Percentiles rank a stretch among this genome's conserved stretches.
phyloP scores from a whole-genome alignment of 2,797 vertebrate species.

The Falco berigora region DNA sequence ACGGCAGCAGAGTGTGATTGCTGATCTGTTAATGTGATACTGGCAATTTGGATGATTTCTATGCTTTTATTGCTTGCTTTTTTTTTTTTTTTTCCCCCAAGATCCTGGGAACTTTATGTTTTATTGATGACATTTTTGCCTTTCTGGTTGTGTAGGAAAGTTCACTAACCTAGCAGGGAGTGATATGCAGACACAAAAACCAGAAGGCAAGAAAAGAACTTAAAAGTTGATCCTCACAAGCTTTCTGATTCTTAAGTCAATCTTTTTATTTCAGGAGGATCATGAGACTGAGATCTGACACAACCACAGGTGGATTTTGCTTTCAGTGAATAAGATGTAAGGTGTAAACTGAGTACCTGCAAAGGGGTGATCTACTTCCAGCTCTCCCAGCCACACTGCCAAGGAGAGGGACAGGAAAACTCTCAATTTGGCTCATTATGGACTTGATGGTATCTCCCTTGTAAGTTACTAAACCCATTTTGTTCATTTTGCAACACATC shows the following conservation, averaged over 20 bases:
- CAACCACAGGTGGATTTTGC: not conserved
- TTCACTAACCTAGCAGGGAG: not conserved
- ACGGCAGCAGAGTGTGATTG: not conserved
- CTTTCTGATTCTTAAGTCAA: not conserved
- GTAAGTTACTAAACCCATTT: slow-evolving; percentile 29
- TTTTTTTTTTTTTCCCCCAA: not conserved
- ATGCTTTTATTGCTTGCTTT: not conserved
- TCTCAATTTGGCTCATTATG: slow-evolving; percentile 22
- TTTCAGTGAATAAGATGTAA: not conserved
- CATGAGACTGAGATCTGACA: not conserved
- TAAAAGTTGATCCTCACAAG: not conserved
- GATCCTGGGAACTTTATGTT: not conserved
- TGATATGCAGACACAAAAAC: not conserved
- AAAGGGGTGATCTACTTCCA: not conserved
- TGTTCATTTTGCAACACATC: slow-evolving; percentile 48
- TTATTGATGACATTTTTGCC: not conserved
- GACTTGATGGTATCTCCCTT: slow-evolving; percentile 33
- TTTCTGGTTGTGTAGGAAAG: not conserved
- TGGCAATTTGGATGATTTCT: not conserved
- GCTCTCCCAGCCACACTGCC: not conserved
- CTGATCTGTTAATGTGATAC: not conserved
- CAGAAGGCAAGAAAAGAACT: not conserved
- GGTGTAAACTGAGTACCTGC: not conserved
- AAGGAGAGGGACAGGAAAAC: not conserved
- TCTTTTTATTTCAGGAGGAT: not conserved